Evolutionary conservation across 2,113 vertebrate genomes (phyloP).

Genomic region (Choloepus hoffmanni): DNA sequence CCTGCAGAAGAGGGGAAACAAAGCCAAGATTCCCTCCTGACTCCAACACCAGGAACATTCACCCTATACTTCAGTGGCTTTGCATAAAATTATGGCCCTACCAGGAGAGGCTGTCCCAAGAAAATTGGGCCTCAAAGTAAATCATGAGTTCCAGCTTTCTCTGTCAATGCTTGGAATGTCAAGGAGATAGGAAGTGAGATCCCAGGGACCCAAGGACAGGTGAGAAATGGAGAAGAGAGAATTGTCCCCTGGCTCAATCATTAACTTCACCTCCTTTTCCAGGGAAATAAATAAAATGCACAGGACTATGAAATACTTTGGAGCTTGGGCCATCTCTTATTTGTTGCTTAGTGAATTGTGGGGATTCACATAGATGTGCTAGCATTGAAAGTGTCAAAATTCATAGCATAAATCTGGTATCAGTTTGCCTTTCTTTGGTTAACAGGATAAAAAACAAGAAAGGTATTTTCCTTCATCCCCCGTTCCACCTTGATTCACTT

Average conservation of each 20-base stretch:
- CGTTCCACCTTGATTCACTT: not conserved
- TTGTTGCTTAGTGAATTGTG: not conserved
- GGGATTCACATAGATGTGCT: not conserved
- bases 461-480: not conserved
- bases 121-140: not conserved
- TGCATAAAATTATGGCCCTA: not conserved
- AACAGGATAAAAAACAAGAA: no score
- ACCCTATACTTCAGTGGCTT: not conserved
- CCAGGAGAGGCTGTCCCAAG: not conserved
- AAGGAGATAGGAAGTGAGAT: not conserved
- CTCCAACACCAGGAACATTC: not conserved
- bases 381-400: not conserved
- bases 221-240: fast-evolving
- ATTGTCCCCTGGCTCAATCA: fast-evolving
- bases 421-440: not conserved
- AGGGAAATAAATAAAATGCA: not conserved
- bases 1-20: not conserved
- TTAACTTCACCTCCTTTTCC: not conserved
- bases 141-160: no score
- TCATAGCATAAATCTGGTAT: not conserved
- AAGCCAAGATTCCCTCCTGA: no score
- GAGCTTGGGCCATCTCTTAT: not conserved
- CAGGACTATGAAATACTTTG: not conserved
- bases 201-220: not conserved
- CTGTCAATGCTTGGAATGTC: not conserved